A percentile compares a stretch with the other conserved stretches of the same genome.
These are phyloP conservation scores for Odontomyia ornata DNA, from an alignment of 2,888 invertebrate species.

Conservation along the genomic window DNA sequence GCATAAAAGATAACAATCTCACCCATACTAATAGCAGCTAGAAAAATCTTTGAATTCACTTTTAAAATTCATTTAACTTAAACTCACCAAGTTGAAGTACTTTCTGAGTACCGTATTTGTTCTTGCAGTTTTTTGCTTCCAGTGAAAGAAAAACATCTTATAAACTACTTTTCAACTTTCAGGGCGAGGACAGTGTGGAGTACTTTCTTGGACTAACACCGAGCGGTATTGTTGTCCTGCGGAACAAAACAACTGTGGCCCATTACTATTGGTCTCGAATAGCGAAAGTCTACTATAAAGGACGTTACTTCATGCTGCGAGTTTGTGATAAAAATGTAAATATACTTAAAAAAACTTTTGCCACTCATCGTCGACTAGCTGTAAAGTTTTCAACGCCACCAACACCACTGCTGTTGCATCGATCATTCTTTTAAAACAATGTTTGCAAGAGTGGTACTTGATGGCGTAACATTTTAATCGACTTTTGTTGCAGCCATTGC, in stretches of 20 bases:
- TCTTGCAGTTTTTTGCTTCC: too few species aligned
- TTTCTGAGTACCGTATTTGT: too few species aligned
- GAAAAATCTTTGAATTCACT: too few species aligned
- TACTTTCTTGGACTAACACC: constrained; percentile 96
- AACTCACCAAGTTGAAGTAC: too few species aligned
- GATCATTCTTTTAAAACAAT: constrained; percentile 12
- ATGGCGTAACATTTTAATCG: constrained; percentile 26
- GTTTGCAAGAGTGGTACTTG: not conserved
- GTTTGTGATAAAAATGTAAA: constrained; percentile 96
- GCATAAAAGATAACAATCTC: too few species aligned
- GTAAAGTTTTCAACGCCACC: not conserved
- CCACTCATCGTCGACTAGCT: not conserved
- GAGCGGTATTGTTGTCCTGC: constrained; percentile 91
- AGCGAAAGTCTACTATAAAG: constrained; percentile 95
- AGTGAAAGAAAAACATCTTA: too few species aligned
- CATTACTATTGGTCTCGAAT: constrained; percentile 99
- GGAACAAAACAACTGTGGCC: constrained; percentile 95
- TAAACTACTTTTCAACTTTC: constrained; percentile 54
- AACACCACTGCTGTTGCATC: not conserved
- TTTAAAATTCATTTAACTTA: too few species aligned
- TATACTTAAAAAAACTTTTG: constrained; percentile 48
- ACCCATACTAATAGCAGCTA: too few species aligned
- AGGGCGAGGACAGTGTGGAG: constrained; percentile 97
- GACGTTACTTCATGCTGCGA: constrained; percentile 94
- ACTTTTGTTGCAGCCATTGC: constrained; percentile 41